Conservation (phyloP, 2,113 vertebrate species). For the Reinhardtius hippoglossoides region DNA sequence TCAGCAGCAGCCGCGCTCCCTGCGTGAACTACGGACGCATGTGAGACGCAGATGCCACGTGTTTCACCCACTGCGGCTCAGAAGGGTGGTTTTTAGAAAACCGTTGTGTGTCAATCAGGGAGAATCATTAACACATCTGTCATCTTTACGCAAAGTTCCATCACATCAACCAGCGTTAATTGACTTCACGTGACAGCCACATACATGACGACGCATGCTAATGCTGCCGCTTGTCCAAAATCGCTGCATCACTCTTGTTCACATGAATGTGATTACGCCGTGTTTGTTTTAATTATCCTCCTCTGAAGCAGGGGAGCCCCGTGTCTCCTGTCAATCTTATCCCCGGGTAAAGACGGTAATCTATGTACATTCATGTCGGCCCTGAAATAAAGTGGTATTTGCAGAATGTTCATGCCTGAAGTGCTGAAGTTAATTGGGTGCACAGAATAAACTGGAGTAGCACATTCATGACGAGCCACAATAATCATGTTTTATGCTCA, state of each 20-base stretch:
- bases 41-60: too few relatives aligned
- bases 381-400: conserved; percentile 43
- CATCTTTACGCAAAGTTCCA: conserved; percentile 9
- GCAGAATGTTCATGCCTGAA: conserved; percentile 54
- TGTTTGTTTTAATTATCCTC: not conserved
- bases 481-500: conserved; percentile 64
- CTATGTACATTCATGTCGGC: conserved; percentile 20
- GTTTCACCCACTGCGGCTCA: too few relatives aligned
- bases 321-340: conserved; percentile 7
- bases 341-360: conserved; percentile 8
- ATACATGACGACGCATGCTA: not conserved
- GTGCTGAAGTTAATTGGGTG: conserved; percentile 71
- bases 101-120: not conserved
- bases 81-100: too few relatives aligned
- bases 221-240: not conserved
- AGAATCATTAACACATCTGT: not conserved
- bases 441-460: conserved; percentile 50
- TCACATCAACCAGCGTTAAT: conserved; percentile 7
- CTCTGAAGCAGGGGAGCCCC: not conserved
- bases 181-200: conserved; percentile 10
- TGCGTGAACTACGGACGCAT: too few relatives aligned
- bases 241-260: not conserved
- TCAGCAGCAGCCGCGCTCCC: too few relatives aligned
- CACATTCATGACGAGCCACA: conserved; percentile 51
- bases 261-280: not conserved